Evolutionary conservation across 2,113 vertebrate genomes (phyloP), one percentile per base, ranked within the genome.

Genomic region (Thalassoma bifasciatum): DNA sequence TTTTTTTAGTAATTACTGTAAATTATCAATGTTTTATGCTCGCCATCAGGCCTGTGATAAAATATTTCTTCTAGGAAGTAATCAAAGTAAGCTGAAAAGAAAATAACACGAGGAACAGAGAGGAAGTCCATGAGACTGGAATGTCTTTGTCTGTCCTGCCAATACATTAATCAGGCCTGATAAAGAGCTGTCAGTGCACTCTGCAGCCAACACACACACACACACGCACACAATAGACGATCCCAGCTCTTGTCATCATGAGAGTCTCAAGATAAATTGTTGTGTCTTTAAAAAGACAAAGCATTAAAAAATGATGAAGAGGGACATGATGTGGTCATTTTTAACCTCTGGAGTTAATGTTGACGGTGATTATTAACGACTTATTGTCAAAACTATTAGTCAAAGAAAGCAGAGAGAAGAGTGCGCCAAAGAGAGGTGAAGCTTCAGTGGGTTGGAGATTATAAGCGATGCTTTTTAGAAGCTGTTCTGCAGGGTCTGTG

Each of bases 151-250:
- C 51, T 61, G 78, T 77, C 61, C 59, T 26, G 62, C 77, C 60
- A 78, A 42, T 64, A 46, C 82, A 81, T 89, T 75, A 82, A 86
- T 90, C 85, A 81, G 83, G 72, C 65, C 81, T 80, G 88, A 81
- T 88, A 81, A 82, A 76, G 40, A 12, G 16, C 69, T 38, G 66
- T 66, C 75, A 67, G 63, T 60, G 4, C 5, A 30, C 30, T 21
- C 49, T 7, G 3, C 19, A 62, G 83, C 77, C 66, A 78, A 77
- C 51, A 72, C 30, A 75, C 30, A 30, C 30, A 30, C 30, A 30
- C 30, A 30, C 30, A 30, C 30, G 6, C 30, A 30, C 64, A 75
- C 77, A 75, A 38, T 2, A 53, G 30, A 65, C 23, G 6, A 58
- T 72, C 37, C 62, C 65, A 64, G 77, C 66, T 79, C 66, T 61